phyloP scores from a whole-genome alignment of 2,113 vertebrate genomes.

The Pterocles burchelli region DNA sequence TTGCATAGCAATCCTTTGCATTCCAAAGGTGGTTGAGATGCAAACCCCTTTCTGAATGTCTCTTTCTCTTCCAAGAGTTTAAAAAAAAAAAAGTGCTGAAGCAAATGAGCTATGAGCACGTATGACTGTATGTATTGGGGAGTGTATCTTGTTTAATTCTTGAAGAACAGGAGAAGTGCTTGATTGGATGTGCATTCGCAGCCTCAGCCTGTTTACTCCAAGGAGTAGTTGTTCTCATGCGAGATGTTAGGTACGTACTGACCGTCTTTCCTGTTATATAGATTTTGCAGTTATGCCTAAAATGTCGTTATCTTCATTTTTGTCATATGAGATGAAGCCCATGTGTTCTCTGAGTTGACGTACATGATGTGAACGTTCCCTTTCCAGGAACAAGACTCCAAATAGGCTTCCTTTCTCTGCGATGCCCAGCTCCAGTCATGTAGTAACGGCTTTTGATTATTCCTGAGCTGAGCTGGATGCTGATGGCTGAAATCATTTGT shows the following conservation, averaged over 20 bases:
- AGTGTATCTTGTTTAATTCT: not conserved
- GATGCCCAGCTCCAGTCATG: not conserved
- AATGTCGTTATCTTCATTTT: not conserved
- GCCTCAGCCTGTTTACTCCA: not conserved
- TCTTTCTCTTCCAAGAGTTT: not conserved
- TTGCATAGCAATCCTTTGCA: not conserved
- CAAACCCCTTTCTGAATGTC: not conserved
- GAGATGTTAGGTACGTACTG: not conserved
- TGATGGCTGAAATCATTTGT: conserved; percentile 22
- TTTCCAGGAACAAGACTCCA: not conserved
- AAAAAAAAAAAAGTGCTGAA: not conserved
- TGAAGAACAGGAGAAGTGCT: not conserved
- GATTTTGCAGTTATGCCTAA: not conserved
- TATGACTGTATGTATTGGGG: not conserved
- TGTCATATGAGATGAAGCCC: not conserved
- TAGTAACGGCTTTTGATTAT: not conserved
- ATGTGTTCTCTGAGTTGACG: not conserved
- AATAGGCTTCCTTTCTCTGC: not conserved
- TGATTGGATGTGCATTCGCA: not conserved
- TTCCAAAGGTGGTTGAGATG: not conserved
- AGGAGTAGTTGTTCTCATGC: not conserved
- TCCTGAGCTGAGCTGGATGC: not conserved
- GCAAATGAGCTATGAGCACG: not conserved
- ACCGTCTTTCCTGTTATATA: not conserved
- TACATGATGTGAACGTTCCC: not conserved